A percentile compares a stretch with the other conserved stretches of the same genome.
phyloP scores from a whole-genome alignment of 2,113 vertebrate species.

The Menura novaehollandiae region DNA sequence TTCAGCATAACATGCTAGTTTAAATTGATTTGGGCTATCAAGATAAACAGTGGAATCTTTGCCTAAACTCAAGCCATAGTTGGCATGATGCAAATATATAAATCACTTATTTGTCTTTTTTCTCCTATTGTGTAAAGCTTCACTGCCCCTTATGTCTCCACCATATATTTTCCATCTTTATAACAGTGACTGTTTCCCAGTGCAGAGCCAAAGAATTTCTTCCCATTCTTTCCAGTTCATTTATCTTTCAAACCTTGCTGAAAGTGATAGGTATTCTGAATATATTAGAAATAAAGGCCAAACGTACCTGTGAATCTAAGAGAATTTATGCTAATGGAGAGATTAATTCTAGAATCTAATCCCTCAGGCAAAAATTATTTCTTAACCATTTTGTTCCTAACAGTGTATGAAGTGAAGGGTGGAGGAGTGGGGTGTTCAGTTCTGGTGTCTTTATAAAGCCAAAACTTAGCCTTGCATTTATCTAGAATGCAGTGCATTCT shows the following conservation, averaged over 20 bases:
- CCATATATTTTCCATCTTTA: background rate
- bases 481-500: background rate
- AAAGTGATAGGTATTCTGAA: background rate
- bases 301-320: background rate
- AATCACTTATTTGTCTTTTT: background rate
- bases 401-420: fast-evolving
- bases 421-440: background rate
- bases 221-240: background rate
- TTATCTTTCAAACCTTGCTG: background rate
- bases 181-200: background rate
- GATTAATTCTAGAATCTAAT: background rate
- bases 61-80: background rate
- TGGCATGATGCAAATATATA: background rate
- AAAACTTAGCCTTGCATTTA: background rate
- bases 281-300: background rate
- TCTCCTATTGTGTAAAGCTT: background rate
- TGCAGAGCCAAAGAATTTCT: background rate
- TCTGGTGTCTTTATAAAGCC: background rate
- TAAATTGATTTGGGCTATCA: background rate
- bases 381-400: background rate
- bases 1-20: background rate
- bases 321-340: background rate
- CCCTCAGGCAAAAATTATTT: background rate
- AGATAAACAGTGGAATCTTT: background rate
- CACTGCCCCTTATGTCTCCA: background rate